Conservation (phyloP, 2,797 vertebrate genomes). For the Labeo calbasu region DNA sequence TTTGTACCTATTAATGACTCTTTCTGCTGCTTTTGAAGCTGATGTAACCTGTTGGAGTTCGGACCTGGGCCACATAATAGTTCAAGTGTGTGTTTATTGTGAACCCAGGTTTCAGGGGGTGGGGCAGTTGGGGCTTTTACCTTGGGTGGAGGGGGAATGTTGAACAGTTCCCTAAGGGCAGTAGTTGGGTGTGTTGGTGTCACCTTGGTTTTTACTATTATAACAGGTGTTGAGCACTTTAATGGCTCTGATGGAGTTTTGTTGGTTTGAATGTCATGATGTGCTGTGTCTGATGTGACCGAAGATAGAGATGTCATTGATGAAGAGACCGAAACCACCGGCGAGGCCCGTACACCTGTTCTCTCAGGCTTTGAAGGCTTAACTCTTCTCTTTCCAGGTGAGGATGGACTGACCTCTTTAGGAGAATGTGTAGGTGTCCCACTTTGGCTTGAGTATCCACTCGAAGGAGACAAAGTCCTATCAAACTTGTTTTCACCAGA, state of each 20-base stretch:
- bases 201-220: constrained; percentile 52
- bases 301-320: constrained; percentile 90
- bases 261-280: constrained; percentile 67
- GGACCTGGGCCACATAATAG: constrained; percentile 73
- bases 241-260: constrained; percentile 54
- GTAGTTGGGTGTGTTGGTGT: constrained; percentile 41
- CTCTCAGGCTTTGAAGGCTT: constrained; percentile 87
- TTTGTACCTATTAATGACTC: constrained; percentile 51
- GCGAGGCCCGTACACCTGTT: constrained; percentile 79
- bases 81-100: constrained; percentile 76
- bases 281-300: constrained; percentile 78
- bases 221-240: constrained; percentile 50
- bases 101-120: constrained; percentile 82
- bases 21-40: constrained; percentile 59
- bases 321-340: constrained; percentile 83
- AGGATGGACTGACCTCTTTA: constrained; percentile 80
- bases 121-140: constrained; percentile 89
- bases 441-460: constrained; percentile 97
- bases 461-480: constrained; percentile 95
- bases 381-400: constrained; percentile 79
- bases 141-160: constrained; percentile 91
- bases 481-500: constrained; percentile 82
- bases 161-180: constrained; percentile 72
- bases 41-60: constrained; percentile 56
- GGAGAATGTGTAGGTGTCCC: constrained; percentile 90